Evolutionary conservation across 1,140 invertebrate genomes (phyloP), one percentile per base, ranked within the genome.

Genomic region (Megalonaias nervosa): DNA sequence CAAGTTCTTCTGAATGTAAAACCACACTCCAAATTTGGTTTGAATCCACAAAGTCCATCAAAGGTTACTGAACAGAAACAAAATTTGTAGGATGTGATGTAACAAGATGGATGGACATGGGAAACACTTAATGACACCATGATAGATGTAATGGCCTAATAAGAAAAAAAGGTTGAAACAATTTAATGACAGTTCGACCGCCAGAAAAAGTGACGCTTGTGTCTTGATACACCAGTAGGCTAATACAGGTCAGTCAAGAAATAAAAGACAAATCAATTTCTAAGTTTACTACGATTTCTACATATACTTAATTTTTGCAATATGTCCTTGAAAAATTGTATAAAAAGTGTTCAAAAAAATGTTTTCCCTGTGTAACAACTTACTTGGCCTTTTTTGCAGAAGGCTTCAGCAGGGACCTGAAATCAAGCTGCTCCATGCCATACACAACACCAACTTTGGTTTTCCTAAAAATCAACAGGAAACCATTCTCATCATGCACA

Each of bases 361-460:
- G 60, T 26, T 55, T 21, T 15, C 19, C 38, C 31, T 31, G 38
- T 48, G 38, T 48, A 48, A 9, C 38, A 48, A 70, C 75, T 81
- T 76, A 81, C 82, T 77, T 79, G 26, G 78, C 75, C 62, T 74
- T 76, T 16, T 76, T 57, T 38, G 74, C 71, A 31, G 77, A 70
- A 26, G 74, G 59, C 69, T 82, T 84, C 12, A 85, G 77, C 23
- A 81, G 71, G 62, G 68, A 74, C 67, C 84, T 81, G 74, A 85
- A 85, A 65, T 85, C 84, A 48, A 85, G 68, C 58, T 84, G 82
- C 69, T 81, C 79, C 23, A 70, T 75, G 13, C 75, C 68, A 75
- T 79, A 80, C 26, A 81, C 16, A n/a, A 77, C 73, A n/a, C 78
- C 82, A 77, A 82, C 80, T 66, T 81, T 83, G 6, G 83, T 85